A percentile compares a stretch with the other conserved stretches of the same genome.
phyloP scores from a whole-genome alignment of 2,888 invertebrate species.

The Tipula unca region DNA sequence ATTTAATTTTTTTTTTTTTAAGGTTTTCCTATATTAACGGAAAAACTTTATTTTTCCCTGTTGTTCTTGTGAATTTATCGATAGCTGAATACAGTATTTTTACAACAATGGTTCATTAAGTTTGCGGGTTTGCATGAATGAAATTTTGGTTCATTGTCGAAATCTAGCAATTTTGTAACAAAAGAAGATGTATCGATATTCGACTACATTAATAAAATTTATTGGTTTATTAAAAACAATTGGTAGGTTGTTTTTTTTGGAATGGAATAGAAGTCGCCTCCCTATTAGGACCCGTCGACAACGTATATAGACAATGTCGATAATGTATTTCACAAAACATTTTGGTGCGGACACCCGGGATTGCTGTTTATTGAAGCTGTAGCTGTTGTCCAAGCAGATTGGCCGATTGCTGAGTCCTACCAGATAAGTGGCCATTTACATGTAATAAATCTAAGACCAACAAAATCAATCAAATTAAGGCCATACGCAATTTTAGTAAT shows the following conservation, averaged over 20 bases:
- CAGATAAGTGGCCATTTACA: too few species aligned
- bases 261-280: too few species aligned
- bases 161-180: neutral
- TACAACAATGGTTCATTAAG: neutral
- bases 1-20: neutral
- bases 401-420: too few species aligned
- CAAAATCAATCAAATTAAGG: too few species aligned
- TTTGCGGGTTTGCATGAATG: neutral
- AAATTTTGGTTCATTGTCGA: neutral
- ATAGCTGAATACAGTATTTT: neutral
- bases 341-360: too few species aligned
- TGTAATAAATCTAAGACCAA: too few species aligned
- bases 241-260: neutral
- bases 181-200: neutral
- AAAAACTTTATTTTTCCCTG: neutral
- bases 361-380: too few species aligned
- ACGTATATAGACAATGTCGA: too few species aligned
- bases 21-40: neutral
- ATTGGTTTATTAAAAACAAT: neutral
- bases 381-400: too few species aligned
- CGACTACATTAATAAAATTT: slow-evolving; percentile 14
- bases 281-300: too few species aligned
- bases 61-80: neutral
- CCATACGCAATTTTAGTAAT: too few species aligned
- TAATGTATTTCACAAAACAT: too few species aligned